Evolutionary conservation across 2,113 vertebrate genomes (phyloP), one percentile per base, ranked within the genome.

Genomic region (Oreochromis aureus): DNA sequence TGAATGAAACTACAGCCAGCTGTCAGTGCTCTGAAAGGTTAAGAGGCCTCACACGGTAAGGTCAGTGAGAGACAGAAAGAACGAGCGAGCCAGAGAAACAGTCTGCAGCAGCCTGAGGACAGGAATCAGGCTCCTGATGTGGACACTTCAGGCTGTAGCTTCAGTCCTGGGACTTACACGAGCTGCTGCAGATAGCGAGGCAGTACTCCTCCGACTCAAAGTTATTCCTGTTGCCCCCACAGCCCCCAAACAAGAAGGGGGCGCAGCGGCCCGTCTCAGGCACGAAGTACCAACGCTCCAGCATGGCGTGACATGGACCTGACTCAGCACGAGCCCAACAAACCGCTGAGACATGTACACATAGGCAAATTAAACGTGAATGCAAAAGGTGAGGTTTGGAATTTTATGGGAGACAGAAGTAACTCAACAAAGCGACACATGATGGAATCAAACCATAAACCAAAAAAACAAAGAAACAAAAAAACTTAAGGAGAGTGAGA

Each of bases 141-240:
- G 44, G 89, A 90, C 85, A 56, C 83, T 56, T 92, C 87, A 82
- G 82, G 63, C 39, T 69, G 79, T 19, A 46, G 18, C 85, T 94
- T 63, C 51, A 6, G 59, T 69, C 89, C 88, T 22, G 34, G 78
- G 82, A 96, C 98, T 99, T 99, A 99, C 98, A 96, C 97, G 98
- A 97, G 93, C 97, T 99, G 98, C 98, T 97, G 97, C 99, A 99
- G 95, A 99, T 98, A 69, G 98, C 97, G 95, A 99, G 95, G 98
- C 98, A 99, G 98, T 99, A 99, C 81, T 99, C 98, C 96, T 99
- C 97, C 3, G 98, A 98, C 87, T 98, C 97, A 98, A 99, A 99
- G 98, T 99, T 99, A 98, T 99, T 99, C 96, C 98, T 97, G 97
- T 99, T 99, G 92, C 99, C 99, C 22, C 98, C 98, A 83, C 99